These are phyloP conservation scores for Cephus sareptanus DNA, from an alignment of 2,888 invertebrate species.

Conservation along the genomic window DNA sequence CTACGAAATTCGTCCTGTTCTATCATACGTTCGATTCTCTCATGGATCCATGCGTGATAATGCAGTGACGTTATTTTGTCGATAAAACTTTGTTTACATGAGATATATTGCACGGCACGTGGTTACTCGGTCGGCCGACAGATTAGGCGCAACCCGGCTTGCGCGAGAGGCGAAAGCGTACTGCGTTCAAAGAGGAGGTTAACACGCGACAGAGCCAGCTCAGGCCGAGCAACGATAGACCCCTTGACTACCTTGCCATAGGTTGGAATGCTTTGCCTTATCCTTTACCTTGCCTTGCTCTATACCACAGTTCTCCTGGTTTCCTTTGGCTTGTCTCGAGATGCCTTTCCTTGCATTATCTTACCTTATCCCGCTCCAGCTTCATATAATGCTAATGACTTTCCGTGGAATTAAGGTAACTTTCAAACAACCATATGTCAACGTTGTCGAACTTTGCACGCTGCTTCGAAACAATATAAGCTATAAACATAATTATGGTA, in stretches of 20 bases:
- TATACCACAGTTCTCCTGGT: conserved; percentile 24
- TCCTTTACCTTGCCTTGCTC: conserved; percentile 31
- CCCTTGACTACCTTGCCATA: conserved; percentile 38
- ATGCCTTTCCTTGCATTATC: conserved; percentile 26
- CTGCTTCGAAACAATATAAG: too few species aligned
- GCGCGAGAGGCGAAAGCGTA: conserved; percentile 60
- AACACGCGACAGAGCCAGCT: conserved; percentile 48
- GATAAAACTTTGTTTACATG: too few species aligned
- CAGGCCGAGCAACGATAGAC: conserved; percentile 38
- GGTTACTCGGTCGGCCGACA: conserved; percentile 24
- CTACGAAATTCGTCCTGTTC: too few species aligned
- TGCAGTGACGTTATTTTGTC: too few species aligned
- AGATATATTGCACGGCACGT: conserved; percentile 26
- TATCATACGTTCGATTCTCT: too few species aligned
- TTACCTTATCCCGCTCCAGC: conserved; percentile 16
- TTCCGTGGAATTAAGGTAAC: too few species aligned
- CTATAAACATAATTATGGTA: too few species aligned
- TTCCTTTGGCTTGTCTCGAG: conserved; percentile 23
- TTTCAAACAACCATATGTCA: too few species aligned
- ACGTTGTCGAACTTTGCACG: too few species aligned
- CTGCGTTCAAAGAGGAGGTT: conserved; percentile 55
- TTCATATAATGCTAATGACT: too few species aligned
- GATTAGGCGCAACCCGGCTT: conserved; percentile 58
- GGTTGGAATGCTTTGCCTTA: conserved; percentile 38
- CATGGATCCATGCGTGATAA: too few species aligned